Evolutionary conservation across 2,888 invertebrate genomes (phyloP).

Genomic region (Leptinotarsa rubiginosa): DNA sequence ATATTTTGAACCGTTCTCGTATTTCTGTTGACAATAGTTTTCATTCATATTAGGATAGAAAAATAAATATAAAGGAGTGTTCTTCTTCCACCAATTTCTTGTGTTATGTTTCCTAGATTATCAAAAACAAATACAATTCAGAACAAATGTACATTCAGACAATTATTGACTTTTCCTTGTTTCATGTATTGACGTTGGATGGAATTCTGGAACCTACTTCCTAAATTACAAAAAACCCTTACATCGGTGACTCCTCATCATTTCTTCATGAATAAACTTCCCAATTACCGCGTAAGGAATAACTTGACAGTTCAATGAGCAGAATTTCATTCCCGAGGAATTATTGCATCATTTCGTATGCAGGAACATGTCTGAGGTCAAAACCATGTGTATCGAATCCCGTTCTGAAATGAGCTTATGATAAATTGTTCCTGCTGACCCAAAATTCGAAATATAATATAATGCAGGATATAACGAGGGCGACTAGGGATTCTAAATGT

Average conservation of each 20-base stretch:
- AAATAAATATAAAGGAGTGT: too few species aligned
- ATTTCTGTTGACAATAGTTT: too few species aligned
- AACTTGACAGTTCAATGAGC: constrained; percentile 7
- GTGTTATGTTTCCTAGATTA: too few species aligned
- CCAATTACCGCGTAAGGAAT: neutral
- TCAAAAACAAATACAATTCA: too few species aligned
- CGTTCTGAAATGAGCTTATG: neutral
- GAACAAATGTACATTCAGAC: too few species aligned
- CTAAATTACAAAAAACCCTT: neutral
- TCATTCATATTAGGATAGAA: too few species aligned
- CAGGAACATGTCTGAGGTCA: constrained; percentile 1
- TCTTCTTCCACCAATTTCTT: too few species aligned
- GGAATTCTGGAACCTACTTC: too few species aligned
- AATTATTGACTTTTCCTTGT: too few species aligned
- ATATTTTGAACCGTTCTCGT: too few species aligned
- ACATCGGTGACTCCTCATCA: neutral
- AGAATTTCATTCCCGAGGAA: neutral
- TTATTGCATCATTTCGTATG: constrained; percentile 7
- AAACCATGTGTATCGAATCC: constrained; percentile 1
- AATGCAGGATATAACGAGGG: neutral
- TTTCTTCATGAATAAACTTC: neutral
- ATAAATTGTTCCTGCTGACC: neutral
- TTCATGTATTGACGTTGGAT: too few species aligned
- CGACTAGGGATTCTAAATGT: neutral
- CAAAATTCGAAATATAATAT: neutral